A percentile compares a stretch with the other conserved stretches of the same genome.
Conservation (phyloP, 2,113 vertebrate genomes). For the Fulica atra region DNA sequence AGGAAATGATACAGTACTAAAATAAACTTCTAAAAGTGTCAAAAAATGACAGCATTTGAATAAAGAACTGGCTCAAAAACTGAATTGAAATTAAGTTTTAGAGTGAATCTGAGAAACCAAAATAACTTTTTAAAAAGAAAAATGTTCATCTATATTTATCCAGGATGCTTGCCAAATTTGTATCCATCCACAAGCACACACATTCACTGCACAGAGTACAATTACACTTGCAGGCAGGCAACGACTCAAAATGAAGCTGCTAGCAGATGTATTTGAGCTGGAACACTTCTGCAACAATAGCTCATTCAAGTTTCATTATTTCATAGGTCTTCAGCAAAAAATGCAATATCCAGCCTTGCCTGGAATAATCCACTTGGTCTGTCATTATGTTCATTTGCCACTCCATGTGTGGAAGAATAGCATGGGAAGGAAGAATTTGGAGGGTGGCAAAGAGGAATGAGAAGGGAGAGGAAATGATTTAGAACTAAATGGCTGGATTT, state of each 20-base stretch:
- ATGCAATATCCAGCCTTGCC: neutral
- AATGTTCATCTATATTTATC: slow-evolving; percentile 37
- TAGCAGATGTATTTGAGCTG: neutral
- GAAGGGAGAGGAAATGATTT: neutral
- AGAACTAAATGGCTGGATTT: neutral
- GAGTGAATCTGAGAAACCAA: slow-evolving; percentile 22
- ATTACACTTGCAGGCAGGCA: neutral
- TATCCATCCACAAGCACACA: neutral
- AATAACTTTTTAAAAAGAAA: slow-evolving; percentile 34
- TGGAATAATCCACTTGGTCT: neutral
- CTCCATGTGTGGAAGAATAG: neutral
- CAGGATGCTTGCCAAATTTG: neutral
- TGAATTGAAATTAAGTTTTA: slow-evolving; percentile 7
- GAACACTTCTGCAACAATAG: neutral
- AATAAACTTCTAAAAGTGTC: slow-evolving; percentile 26
- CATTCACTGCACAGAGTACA: neutral
- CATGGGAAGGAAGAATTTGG: neutral
- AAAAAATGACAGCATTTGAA: slow-evolving; percentile 33
- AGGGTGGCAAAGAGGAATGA: neutral
- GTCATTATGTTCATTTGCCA: neutral
- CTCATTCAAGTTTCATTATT: neutral
- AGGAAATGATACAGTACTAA: slow-evolving; percentile 32
- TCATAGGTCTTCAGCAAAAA: neutral
- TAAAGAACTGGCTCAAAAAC: slow-evolving; percentile 1
- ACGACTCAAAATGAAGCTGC: neutral